A percentile compares a stretch with the other conserved stretches of the same genome.
phyloP scores from a whole-genome alignment of 2,113 vertebrate genomes.

The Accipiter virgatus region DNA sequence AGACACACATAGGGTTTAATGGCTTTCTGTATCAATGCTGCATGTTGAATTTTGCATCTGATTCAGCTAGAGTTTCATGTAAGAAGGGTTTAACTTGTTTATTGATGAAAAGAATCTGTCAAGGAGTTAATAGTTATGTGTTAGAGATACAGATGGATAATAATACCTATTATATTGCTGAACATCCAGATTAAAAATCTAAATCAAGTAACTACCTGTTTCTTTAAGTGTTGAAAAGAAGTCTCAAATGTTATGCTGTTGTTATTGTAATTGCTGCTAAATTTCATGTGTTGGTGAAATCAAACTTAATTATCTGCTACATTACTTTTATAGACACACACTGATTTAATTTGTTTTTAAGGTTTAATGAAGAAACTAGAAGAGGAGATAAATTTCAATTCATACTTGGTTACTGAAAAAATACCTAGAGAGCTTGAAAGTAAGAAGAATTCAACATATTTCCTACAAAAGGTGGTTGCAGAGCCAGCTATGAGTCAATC shows the following conservation, averaged over 20 bases:
- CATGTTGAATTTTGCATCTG: not conserved
- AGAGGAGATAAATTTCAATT: conserved; percentile 94
- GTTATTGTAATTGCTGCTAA: conserved; percentile 22
- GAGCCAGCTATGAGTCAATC: conserved; percentile 91
- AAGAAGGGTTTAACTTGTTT: not conserved
- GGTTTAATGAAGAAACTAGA: conserved; percentile 94
- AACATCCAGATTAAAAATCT: not conserved
- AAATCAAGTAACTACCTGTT: not conserved
- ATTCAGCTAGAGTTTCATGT: not conserved
- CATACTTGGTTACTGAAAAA: conserved; percentile 92
- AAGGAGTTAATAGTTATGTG: not conserved
- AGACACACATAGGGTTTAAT: not conserved
- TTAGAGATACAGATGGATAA: not conserved
- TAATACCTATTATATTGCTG: not conserved
- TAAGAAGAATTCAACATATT: conserved; percentile 80
- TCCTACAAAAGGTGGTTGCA: conserved; percentile 87
- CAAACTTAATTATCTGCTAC: not conserved
- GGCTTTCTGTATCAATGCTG: not conserved
- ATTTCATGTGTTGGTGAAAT: not conserved
- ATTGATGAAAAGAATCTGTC: not conserved
- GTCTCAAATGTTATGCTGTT: not conserved
- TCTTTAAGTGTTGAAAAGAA: not conserved
- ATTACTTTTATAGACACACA: not conserved
- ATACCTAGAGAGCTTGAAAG: conserved; percentile 89
- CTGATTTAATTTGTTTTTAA: conserved; percentile 64